Evolutionary conservation across 2,113 vertebrate species (phyloP).

Genomic region (Pagrus major): DNA sequence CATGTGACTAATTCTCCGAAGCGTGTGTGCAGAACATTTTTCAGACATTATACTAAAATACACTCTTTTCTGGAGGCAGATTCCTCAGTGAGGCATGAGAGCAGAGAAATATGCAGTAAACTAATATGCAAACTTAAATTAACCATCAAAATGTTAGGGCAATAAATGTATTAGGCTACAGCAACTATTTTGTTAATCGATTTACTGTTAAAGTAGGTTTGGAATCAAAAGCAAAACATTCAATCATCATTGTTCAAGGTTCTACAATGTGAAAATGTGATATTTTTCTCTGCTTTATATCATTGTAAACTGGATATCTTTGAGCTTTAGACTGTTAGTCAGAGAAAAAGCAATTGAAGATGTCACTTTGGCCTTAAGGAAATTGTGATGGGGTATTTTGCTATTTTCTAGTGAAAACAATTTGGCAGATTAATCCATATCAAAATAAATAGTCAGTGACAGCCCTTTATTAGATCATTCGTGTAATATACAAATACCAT

Average conservation of each 20-base stretch:
- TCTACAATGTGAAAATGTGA: background rate
- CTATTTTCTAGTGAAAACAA: background rate
- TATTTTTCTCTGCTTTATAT: background rate
- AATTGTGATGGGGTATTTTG: background rate
- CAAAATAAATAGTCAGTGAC: background rate
- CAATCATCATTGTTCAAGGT: background rate
- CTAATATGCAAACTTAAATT: background rate
- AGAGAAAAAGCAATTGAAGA: background rate
- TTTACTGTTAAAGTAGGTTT: background rate
- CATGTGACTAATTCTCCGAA: conserved; percentile 40
- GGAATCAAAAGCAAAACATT: background rate
- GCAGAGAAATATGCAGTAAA: conserved; percentile 6
- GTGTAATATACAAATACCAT: too few species aligned
- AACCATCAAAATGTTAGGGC: conserved; percentile 3
- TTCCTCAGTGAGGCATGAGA: conserved; percentile 4
- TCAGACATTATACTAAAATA: conserved; percentile 8
- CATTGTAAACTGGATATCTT: background rate
- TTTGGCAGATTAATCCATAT: background rate
- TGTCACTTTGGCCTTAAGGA: background rate
- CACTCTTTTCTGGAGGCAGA: conserved; percentile 17
- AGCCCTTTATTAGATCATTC: background rate
- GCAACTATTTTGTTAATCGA: background rate
- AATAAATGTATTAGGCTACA: background rate
- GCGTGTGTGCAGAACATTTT: conserved; percentile 18
- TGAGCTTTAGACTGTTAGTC: background rate